These are phyloP conservation scores for Micrastur ruficollis DNA, from an alignment of 2,797 vertebrate genomes.

Conservation along the genomic window DNA sequence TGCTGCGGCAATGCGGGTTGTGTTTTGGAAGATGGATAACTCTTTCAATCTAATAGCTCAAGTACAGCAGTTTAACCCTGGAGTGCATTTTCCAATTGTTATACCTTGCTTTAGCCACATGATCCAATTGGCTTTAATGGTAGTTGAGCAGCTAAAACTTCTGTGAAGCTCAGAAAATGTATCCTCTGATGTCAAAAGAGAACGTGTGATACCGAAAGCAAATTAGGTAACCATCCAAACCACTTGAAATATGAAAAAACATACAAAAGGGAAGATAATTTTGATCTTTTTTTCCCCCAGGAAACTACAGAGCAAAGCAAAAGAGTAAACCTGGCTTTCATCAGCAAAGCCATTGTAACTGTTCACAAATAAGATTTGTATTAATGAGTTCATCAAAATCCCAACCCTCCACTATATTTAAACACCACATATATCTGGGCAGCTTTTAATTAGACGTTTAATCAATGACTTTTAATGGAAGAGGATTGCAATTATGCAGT, in stretches of 20 bases:
- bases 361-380: not conserved
- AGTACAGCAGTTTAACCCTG: not conserved
- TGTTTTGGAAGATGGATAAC: not conserved
- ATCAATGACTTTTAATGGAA: not conserved
- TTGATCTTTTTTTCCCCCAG: not conserved
- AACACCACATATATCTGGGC: not conserved
- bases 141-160: not conserved
- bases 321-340: not conserved
- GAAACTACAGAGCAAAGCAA: not conserved
- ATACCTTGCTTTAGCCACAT: not conserved
- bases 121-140: not conserved
- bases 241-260: not conserved
- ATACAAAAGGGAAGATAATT: not conserved
- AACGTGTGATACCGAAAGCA: not conserved
- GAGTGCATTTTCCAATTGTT: not conserved
- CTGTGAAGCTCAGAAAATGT: not conserved
- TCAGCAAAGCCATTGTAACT: not conserved
- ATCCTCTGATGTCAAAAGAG: not conserved
- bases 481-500: not conserved
- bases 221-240: not conserved
- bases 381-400: constrained; percentile 15
- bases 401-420: not conserved
- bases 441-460: constrained; percentile 18
- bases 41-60: not conserved
- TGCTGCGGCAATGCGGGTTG: not conserved